Percentiles rank a stretch among this genome's conserved stretches.
phyloP scores from a whole-genome alignment of 2,888 invertebrate species.

The Drosophila quasianomalipes region DNA sequence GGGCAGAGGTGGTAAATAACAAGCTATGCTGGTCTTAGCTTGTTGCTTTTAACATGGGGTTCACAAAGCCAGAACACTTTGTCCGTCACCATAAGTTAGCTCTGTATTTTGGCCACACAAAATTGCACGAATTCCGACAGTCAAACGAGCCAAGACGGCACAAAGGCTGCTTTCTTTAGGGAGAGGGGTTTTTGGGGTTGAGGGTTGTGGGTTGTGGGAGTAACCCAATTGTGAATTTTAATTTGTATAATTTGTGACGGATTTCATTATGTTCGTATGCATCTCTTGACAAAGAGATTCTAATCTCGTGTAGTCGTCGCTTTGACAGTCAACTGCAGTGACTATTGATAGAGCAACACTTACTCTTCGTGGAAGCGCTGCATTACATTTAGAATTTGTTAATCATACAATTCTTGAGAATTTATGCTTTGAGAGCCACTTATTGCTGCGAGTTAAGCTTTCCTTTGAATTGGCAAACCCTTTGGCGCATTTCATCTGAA shows the following conservation, averaged over 20 bases:
- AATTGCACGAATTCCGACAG: conserved; percentile 61
- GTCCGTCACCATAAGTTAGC: conserved; percentile 39
- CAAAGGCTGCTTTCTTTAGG: background rate
- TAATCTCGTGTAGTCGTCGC: background rate
- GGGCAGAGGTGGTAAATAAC: conserved; percentile 2
- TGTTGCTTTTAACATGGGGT: conserved; percentile 30
- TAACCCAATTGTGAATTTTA: conserved; percentile 31
- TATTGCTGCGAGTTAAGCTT: background rate
- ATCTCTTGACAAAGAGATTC: background rate
- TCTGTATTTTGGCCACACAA: conserved; percentile 34
- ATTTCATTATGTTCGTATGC: background rate
- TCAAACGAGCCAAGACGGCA: conserved; percentile 23
- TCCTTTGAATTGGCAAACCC: background rate
- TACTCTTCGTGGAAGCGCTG: background rate
- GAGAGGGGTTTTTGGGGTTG: too few relatives aligned
- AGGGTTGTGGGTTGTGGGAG: background rate
- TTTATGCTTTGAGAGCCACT: background rate
- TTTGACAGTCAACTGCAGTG: background rate
- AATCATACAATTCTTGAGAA: background rate
- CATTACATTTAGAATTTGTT: background rate
- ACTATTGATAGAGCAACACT: background rate
- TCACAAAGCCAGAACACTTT: conserved; percentile 21
- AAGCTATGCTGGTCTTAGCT: conserved; percentile 14
- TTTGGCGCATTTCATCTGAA: background rate
- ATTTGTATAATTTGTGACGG: background rate